Evolutionary conservation across 2,797 vertebrate genomes (phyloP).

Genomic region (Scyliorhinus canicula): DNA sequence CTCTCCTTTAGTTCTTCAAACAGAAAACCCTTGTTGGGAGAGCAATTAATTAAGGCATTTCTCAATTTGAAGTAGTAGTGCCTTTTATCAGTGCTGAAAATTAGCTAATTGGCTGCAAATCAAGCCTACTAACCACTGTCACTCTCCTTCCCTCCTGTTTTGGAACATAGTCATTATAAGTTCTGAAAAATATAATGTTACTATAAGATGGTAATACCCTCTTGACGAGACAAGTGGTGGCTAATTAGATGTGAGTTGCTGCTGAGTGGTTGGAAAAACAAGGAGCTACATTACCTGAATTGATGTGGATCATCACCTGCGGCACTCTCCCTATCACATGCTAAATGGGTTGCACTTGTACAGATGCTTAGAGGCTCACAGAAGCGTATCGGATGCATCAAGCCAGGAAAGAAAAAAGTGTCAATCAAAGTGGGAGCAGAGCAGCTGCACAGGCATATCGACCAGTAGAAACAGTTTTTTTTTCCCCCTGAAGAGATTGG

Average conservation of each 20-base stretch:
- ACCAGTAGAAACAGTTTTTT: constrained; percentile 45
- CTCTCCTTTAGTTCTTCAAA: background rate
- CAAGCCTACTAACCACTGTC: constrained; percentile 53
- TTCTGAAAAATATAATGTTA: constrained; percentile 42
- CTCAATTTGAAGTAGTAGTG: constrained; percentile 48
- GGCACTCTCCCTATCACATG: constrained; percentile 48
- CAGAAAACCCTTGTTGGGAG: constrained; percentile 44
- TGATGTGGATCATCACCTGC: constrained; percentile 60
- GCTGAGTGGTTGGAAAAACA: constrained; percentile 44
- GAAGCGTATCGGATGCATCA: constrained; percentile 56
- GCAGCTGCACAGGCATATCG: constrained; percentile 51
- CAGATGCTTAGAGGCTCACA: constrained; percentile 53
- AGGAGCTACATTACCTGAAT: constrained; percentile 59
- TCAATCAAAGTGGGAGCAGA: constrained; percentile 62
- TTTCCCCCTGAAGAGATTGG: constrained; percentile 41
- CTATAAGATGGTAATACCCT: constrained; percentile 48
- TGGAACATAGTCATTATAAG: constrained; percentile 51
- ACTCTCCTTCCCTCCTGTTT: constrained; percentile 51
- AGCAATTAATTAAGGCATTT: constrained; percentile 50
- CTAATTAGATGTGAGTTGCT: constrained; percentile 60
- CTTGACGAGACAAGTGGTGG: constrained; percentile 68
- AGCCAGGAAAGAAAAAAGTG: constrained; percentile 60
- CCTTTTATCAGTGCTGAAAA: constrained; percentile 54
- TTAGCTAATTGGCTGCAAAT: constrained; percentile 55
- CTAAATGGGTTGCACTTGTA: constrained; percentile 46